phyloP scores from a whole-genome alignment of 1,140 invertebrate genomes.

The Adelges cooleyi region DNA sequence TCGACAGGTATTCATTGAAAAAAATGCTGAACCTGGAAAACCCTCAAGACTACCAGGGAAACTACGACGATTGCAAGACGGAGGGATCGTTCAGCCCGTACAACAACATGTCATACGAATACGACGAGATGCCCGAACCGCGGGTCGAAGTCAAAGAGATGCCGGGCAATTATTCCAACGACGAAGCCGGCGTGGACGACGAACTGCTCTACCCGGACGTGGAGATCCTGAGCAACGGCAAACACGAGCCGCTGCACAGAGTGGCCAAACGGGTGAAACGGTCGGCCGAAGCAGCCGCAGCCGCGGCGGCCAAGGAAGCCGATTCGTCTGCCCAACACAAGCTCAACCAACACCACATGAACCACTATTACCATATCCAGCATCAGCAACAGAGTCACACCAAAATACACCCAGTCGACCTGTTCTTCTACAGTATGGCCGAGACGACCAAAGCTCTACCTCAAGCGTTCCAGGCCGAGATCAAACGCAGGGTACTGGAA shows the following conservation, averaged over 20 bases:
- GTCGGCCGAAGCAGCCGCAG: slow-evolving; percentile 1
- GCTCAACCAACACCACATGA: slow-evolving; percentile 19
- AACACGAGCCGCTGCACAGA: slow-evolving; percentile 2
- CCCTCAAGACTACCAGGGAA: not conserved
- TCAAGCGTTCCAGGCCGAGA: not conserved
- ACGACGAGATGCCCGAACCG: slow-evolving; percentile 13
- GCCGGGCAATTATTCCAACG: slow-evolving; percentile 11
- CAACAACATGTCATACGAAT: slow-evolving; percentile 8
- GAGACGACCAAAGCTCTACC: slow-evolving; percentile 6
- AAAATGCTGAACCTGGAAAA: slow-evolving; percentile 22
- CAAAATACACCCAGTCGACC: slow-evolving; percentile 1
- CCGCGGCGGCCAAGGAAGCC: slow-evolving; percentile 9
- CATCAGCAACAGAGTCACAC: not conserved
- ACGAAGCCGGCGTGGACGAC: slow-evolving; percentile 9
- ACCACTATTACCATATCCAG: slow-evolving; percentile 11
- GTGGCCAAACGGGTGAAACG: slow-evolving; percentile 10
- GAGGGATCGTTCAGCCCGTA: slow-evolving; percentile 8
- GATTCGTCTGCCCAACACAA: slow-evolving; percentile 9
- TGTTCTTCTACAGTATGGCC: slow-evolving; percentile 23
- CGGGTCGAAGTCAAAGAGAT: slow-evolving; percentile 12
- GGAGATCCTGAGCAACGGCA: slow-evolving; percentile 19
- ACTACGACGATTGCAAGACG: not conserved
- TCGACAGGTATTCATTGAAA: slow-evolving; percentile 6
- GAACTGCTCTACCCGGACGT: slow-evolving; percentile 15
- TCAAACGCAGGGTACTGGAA: slow-evolving; percentile 3